Conservation (phyloP, 2,888 invertebrate genomes). For the Eupithecia subumbrata region DNA sequence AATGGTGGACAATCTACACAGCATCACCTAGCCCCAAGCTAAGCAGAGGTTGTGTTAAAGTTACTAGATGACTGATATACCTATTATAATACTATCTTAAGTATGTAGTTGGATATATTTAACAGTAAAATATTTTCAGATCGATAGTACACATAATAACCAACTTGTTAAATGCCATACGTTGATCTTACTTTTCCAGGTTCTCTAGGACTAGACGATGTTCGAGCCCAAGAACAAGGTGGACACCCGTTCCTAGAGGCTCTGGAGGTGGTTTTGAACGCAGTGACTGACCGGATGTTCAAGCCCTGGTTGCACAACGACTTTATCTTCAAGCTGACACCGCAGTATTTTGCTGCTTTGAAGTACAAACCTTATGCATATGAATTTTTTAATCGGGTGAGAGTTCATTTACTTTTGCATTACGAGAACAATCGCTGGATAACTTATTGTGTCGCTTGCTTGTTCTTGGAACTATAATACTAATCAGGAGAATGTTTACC, state of each 20-base stretch:
- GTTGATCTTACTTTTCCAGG: conserved; percentile 35
- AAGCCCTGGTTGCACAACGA: conserved; percentile 22
- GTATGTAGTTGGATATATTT: too few species aligned
- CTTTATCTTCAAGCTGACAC: conserved; percentile 15
- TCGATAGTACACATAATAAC: too few species aligned
- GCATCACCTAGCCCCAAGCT: too few species aligned
- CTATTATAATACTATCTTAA: too few species aligned
- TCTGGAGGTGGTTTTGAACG: background rate
- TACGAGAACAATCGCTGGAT: background rate
- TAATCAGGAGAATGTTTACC: too few species aligned
- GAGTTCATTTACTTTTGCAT: background rate
- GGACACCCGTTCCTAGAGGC: conserved; percentile 44
- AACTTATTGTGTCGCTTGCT: background rate
- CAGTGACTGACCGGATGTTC: conserved; percentile 12
- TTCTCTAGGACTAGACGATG: conserved; percentile 47
- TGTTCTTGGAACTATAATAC: background rate
- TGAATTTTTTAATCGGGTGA: conserved; percentile 9
- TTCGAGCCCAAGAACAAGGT: conserved; percentile 43
- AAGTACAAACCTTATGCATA: conserved; percentile 7
- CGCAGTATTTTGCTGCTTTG: conserved; percentile 9
- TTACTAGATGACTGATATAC: too few species aligned
- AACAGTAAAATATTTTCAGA: too few species aligned
- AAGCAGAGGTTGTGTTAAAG: too few species aligned
- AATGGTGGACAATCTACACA: too few species aligned
- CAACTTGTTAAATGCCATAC: too few species aligned